Base-by-base conservation (phyloP, 2,113 vertebrate genomes). In the Hyla sarda region DNA sequence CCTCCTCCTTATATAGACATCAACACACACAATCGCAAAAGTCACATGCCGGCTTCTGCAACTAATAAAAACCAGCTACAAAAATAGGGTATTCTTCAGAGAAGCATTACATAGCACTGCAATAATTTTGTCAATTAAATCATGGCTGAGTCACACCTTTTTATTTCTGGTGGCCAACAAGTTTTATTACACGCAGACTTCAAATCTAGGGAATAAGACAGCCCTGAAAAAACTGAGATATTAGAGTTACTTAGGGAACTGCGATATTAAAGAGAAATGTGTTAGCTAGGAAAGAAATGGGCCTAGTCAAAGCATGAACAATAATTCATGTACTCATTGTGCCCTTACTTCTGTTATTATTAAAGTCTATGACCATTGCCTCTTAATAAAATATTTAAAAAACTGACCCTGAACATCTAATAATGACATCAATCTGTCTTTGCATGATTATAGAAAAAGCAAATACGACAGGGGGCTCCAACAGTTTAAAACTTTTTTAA, bases 41-140 rank as follows among this genome's bases (percentile, higher is more conserved):
- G 52, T 82, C 78, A 73, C 78, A 87, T 79, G 62, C 85, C 69
- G 41, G 54, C 85, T 82, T 78, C 78, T 87, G 52, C 77, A 87
- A 86, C 76, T 87, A 87, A 87, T 87, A 82, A 87, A 87, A 87
- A 82, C 67, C 85, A 87, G 85, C 85, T 87, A 87, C 77, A 30
- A 87, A 87, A 87, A 87, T 82, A 87, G 85, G 84, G 78, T 82
- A 87, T 74, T 82, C 85, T 87, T 81, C 77, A 73, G 85, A 87
- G 85, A 87, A 58, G 85, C 85, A 87, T 87, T 87, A 87, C 85
- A 87, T 87, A 87, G 52, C 73, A 41, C 85, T 50, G 85, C 37
- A 87, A 87, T 87, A 82, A 87, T 87, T 87, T 87, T 73, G 85
- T 87, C 77, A 87, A 87, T 87, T 87, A 87, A 87, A 87, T 87